A percentile compares a stretch with the other conserved stretches of the same genome.
Evolutionary conservation across 2,888 invertebrate genomes (phyloP).

Genomic region (Laothoe populi): DNA sequence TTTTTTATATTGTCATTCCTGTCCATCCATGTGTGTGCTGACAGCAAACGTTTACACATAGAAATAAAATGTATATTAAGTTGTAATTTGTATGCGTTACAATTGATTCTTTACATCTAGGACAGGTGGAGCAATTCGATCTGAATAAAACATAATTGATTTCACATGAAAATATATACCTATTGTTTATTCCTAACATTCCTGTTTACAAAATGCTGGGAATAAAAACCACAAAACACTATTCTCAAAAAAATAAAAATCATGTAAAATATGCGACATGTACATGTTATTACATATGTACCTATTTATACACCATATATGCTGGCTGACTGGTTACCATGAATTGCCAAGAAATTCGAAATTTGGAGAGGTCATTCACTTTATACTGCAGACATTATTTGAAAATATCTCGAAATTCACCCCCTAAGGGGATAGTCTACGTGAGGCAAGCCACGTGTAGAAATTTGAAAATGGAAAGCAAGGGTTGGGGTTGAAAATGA

Average conservation of each 20-base stretch:
- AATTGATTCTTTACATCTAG: conserved; percentile 14
- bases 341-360: too few relatives aligned
- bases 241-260: not conserved
- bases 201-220: not conserved
- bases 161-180: not conserved
- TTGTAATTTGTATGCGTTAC: conserved; percentile 17
- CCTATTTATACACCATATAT: too few relatives aligned
- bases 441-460: too few relatives aligned
- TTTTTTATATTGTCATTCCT: not conserved
- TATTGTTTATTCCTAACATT: not conserved
- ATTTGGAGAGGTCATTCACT: too few relatives aligned
- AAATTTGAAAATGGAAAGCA: too few relatives aligned
- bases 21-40: not conserved
- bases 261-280: not conserved
- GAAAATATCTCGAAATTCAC: too few relatives aligned
- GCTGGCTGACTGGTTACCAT: too few relatives aligned
- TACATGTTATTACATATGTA: too few relatives aligned
- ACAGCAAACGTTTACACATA: not conserved
- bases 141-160: conserved; percentile 22
- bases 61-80: not conserved
- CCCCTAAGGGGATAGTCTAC: too few relatives aligned
- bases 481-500: too few relatives aligned
- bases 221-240: not conserved
- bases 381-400: too few relatives aligned
- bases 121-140: conserved; percentile 21